Conservation (phyloP, 2,888 invertebrate genomes). For the Heliconius erato region DNA sequence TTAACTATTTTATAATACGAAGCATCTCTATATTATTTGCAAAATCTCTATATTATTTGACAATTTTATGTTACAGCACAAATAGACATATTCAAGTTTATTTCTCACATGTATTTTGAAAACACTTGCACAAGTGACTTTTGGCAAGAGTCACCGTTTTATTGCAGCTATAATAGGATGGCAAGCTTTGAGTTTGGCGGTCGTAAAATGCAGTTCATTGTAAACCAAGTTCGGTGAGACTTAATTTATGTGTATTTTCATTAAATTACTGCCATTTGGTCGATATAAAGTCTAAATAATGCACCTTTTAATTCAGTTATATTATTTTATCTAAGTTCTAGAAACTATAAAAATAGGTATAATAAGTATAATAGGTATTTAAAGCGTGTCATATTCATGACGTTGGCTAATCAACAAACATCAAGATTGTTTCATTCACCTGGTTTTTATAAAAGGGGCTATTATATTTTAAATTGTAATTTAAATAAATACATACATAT, state of each 20-base stretch:
- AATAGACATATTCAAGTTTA: not conserved
- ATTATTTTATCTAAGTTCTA: not conserved
- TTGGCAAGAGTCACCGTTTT: not conserved
- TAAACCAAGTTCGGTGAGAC: not conserved
- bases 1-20: slow-evolving; percentile 15
- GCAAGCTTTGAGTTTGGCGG: slow-evolving; percentile 10
- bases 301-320: too few species aligned
- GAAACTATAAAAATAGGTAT: not conserved
- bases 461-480: not conserved
- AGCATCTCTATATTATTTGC: not conserved
- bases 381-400: not conserved
- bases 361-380: not conserved
- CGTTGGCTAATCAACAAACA: not conserved
- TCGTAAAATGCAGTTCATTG: slow-evolving; percentile 26
- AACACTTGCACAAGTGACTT: slow-evolving; percentile 21
- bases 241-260: slow-evolving; percentile 32
- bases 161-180: not conserved
- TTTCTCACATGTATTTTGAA: slow-evolving; percentile 8
- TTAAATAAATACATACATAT: not conserved
- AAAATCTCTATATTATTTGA: not conserved
- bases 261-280: not conserved
- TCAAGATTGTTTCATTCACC: not conserved
- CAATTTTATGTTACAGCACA: not conserved
- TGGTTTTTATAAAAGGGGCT: not conserved
- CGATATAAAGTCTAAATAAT: not conserved